Evolutionary conservation across 2,797 vertebrate species (phyloP), one percentile per base, ranked within the genome.

Genomic region (Meda fulgida): DNA sequence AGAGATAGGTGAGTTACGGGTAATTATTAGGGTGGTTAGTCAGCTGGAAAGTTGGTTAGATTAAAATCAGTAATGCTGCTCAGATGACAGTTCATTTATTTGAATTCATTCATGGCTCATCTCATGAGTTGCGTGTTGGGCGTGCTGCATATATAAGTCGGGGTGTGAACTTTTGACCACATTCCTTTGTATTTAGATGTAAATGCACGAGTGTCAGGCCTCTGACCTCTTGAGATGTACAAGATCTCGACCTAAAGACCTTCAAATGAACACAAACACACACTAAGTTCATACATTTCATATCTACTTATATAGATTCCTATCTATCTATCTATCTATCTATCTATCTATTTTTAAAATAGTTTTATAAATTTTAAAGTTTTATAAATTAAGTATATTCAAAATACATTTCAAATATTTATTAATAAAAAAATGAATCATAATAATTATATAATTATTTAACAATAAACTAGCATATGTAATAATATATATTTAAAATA

Each of bases 131-230:
- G 4, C 8, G 6, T 31, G 3, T 77, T 75, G 70, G 29, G 60
- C 58, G 38, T 80, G 26, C 43, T 51, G 55, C 26, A 67, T 38
- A 4, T 46, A 34, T 60, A 60, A 65, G 71, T 53, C 21, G 11
- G 73, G 66, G 78, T 72, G 87, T 94, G 93, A 95, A 94, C 94
- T 93, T 91, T 94, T 94, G 93, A 93, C 93, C 93, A 93, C 92
- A 93, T 91, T 92, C 91, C 89, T 88, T 75, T 87, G 92, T 91
- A 93, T 94, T 94, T 93, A 92, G 91, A 94, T 95, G 94, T 92
- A 92, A 93, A 94, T 93, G 91, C 80, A 14, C 65, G 65, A 40
- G 53, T 83, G 84, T 77, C 70, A 83, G 26, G 51, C 38, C 82
- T 85, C 21, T 77, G 80, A 88, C 84, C 84, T 69, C 40, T 71